Percentiles rank a stretch among this genome's conserved stretches.
These are phyloP conservation scores for Stigmatopora argus DNA, from an alignment of 2,113 vertebrate species.

Conservation along the genomic window DNA sequence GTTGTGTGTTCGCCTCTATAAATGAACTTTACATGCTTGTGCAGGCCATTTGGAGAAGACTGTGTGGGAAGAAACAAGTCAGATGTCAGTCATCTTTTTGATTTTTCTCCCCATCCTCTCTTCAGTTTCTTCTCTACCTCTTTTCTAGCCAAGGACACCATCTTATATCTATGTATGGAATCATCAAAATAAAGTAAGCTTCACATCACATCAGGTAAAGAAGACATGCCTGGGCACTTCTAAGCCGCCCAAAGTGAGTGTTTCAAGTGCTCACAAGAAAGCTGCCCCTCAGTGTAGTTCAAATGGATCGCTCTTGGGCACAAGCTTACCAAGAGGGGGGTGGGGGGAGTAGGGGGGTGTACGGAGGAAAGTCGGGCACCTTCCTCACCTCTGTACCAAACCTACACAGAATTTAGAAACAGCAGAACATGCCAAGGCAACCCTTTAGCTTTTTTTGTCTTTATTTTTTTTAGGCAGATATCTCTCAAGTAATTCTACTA, in stretches of 20 bases:
- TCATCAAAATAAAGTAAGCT: slow-evolving; percentile 72
- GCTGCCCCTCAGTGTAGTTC: slow-evolving; percentile 70
- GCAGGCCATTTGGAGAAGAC: not conserved
- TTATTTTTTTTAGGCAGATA: slow-evolving; percentile 27
- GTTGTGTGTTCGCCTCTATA: not conserved
- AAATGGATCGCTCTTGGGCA: slow-evolving; percentile 74
- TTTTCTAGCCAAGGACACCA: slow-evolving; percentile 44
- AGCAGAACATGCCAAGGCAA: slow-evolving; percentile 56
- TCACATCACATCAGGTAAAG: slow-evolving; percentile 70
- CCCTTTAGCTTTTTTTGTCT: slow-evolving; percentile 24
- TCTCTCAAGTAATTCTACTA: slow-evolving; percentile 43
- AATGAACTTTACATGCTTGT: not conserved
- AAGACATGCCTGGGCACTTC: slow-evolving; percentile 68
- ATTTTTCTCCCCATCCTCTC: slow-evolving; percentile 10
- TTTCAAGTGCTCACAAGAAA: slow-evolving; percentile 73
- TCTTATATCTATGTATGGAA: slow-evolving; percentile 66
- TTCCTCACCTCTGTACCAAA: slow-evolving; percentile 54
- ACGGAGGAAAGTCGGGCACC: slow-evolving; percentile 9
- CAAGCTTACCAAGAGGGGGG: slow-evolving; percentile 52
- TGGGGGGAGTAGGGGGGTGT: slow-evolving; percentile 11
- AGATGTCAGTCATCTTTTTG: slow-evolving; percentile 19
- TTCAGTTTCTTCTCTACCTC: slow-evolving; percentile 27
- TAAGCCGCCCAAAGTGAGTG: slow-evolving; percentile 63
- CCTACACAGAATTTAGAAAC: slow-evolving; percentile 59
- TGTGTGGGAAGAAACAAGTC: not conserved